Evolutionary conservation across 2,797 vertebrate species (phyloP).

Genomic region (Sebastes kiyomatsui): DNA sequence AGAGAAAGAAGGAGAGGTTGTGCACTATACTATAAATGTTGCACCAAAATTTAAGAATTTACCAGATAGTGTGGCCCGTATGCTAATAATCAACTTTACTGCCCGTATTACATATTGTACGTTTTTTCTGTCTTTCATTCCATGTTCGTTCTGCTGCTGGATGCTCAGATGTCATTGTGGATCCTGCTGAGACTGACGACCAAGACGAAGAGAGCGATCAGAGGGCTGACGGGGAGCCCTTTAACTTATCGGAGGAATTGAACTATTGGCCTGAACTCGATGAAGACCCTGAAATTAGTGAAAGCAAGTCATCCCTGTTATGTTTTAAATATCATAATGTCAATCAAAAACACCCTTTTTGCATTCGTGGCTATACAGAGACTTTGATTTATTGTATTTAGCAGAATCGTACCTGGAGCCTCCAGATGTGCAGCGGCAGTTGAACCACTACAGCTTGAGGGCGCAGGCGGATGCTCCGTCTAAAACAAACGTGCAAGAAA

Average conservation of each 20-base stretch:
- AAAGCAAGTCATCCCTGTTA: constrained; percentile 49
- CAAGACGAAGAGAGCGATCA: constrained; percentile 84
- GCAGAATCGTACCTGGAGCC: constrained; percentile 89
- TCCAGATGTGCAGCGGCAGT: constrained; percentile 91
- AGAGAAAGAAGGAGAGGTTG: background rate
- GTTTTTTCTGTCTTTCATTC: background rate
- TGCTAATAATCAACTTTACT: background rate
- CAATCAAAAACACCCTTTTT: background rate
- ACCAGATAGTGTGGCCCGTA: background rate
- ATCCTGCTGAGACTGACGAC: constrained; percentile 80
- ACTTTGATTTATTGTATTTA: constrained; percentile 24
- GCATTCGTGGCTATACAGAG: background rate
- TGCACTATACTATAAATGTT: background rate
- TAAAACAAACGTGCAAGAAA: constrained; percentile 57
- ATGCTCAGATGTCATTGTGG: constrained; percentile 57
- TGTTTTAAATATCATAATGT: background rate
- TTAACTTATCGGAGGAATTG: constrained; percentile 80
- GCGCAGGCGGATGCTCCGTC: constrained; percentile 77
- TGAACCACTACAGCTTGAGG: constrained; percentile 88
- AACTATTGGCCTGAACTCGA: constrained; percentile 47
- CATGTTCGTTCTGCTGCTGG: background rate
- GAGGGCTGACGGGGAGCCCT: constrained; percentile 79
- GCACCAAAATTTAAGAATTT: background rate
- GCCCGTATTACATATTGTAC: background rate
- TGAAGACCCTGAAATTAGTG: constrained; percentile 28